A percentile compares a stretch with the other conserved stretches of the same genome.
These are phyloP conservation scores for Zeus faber DNA, from an alignment of 2,113 vertebrate genomes.

Conservation along the genomic window DNA sequence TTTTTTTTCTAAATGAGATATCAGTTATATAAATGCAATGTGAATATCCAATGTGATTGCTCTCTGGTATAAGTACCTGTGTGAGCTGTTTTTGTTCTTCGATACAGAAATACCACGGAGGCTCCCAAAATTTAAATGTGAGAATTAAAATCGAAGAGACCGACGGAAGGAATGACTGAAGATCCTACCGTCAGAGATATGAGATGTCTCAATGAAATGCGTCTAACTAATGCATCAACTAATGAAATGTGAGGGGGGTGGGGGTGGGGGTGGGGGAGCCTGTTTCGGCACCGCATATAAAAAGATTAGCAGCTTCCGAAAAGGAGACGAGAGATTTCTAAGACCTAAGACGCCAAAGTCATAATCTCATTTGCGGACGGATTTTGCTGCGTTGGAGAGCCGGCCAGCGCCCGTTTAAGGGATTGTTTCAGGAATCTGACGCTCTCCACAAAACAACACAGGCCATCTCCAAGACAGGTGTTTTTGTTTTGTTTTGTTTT, in stretches of 20 bases:
- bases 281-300: too few relatives aligned
- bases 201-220: conserved; percentile 16
- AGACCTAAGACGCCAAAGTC: conserved; percentile 11
- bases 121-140: conserved; percentile 58
- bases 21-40: background rate
- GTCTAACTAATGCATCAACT: conserved; percentile 1
- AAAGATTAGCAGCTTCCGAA: background rate
- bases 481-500: conserved; percentile 18
- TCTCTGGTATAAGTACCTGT: conserved; percentile 47
- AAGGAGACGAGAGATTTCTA: conserved; percentile 5
- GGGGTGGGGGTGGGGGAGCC: too few relatives aligned
- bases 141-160: conserved; percentile 44
- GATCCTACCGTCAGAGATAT: conserved; percentile 28
- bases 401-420: background rate
- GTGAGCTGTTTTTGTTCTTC: conserved; percentile 48
- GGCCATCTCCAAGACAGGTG: too few relatives aligned
- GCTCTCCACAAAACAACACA: background rate
- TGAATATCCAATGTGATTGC: conserved; percentile 1
- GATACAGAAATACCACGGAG: conserved; percentile 58
- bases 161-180: conserved; percentile 18
- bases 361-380: conserved; percentile 2
- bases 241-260: conserved; percentile 4
- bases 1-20: conserved; percentile 8
- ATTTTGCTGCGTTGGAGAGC: conserved; percentile 10
- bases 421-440: background rate